These are phyloP conservation scores for Chrysaora quinquecirrha DNA, from an alignment of 30 jellyfish, hydroid and myxozoan genomes.

Conservation along the genomic window DNA sequence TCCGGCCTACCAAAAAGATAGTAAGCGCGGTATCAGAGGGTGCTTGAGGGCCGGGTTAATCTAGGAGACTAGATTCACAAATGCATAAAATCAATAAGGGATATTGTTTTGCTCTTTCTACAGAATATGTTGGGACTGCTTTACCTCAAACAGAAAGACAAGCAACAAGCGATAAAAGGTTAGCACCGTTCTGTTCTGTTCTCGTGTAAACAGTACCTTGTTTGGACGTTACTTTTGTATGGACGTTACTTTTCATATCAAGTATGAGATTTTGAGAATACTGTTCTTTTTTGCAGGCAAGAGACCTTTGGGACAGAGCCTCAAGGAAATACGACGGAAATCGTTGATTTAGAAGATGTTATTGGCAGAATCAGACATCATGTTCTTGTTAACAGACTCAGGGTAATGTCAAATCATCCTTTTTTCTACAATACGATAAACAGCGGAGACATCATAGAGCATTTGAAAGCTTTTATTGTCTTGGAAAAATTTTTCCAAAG, in stretches of 20 bases:
- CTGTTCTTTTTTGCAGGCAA: background rate
- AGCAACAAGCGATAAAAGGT: conserved; percentile 29
- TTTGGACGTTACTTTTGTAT: too few species aligned
- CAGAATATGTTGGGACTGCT: conserved; percentile 84
- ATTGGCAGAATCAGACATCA: conserved; percentile 86
- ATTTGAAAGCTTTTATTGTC: too few species aligned
- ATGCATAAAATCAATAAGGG: too few species aligned
- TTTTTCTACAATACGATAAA: background rate
- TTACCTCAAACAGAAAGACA: conserved; percentile 23
- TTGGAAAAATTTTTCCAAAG: too few species aligned
- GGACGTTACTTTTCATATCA: too few species aligned
- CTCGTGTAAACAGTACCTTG: too few species aligned
- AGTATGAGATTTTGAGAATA: too few species aligned
- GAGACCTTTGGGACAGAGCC: background rate
- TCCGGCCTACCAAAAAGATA: too few species aligned
- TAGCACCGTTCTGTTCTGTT: background rate
- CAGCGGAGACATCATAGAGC: too few species aligned
- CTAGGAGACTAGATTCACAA: too few species aligned
- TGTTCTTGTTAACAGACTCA: conserved; percentile 83
- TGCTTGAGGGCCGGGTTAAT: too few species aligned
- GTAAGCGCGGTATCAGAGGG: too few species aligned
- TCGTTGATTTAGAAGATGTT: conserved; percentile 64
- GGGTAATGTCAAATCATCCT: conserved; percentile 43
- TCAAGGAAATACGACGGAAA: conserved; percentile 1
- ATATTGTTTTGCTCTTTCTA: background rate